Base-by-base conservation (phyloP, 2,113 vertebrate genomes). In the Scortum barcoo region DNA sequence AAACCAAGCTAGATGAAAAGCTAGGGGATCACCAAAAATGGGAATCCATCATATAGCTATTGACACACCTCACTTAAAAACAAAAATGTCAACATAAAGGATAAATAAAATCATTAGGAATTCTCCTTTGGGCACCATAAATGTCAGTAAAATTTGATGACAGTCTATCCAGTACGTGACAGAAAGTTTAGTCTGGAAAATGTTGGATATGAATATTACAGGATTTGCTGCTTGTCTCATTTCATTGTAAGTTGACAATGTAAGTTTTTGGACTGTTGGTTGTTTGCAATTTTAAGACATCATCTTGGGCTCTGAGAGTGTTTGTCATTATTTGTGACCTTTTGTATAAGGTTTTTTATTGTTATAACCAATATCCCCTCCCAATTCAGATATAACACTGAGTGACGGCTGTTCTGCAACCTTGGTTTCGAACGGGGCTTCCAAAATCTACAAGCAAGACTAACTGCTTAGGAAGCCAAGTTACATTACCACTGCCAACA, bases 131-230 rank as follows among this genome's bases (percentile, higher is more conserved):
- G 22, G 22, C 20, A 3, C 51, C 22, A 24, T 24, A 12, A 4
- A 54, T 24, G 51, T 54, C 51, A n/a, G 19, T 5, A 48, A 65
- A 20, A 44, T 17, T 65, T 38, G 19, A 40, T 62, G 30, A 20
- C 2, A 62, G 7, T 9, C n/a, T 26, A 24, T 40, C n/a, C 10
- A 16, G 28, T 46, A 33, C 33, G 4, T 50, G 17, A 22, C 28
- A 33, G 65, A 68, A 50, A 68, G 50, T 50, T 68, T 33, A 30
- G 40, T 65, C 62, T 65, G 62, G 2, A 50, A 50, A 30, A 33
- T 22, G 8, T 68, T 50, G 42, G 8, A 57, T 16, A n/a, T n/a
- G n/a, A n/a, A n/a, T n/a, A 36, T 38, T 17, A 38, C 30, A 61
- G 26, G 28, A 60, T 60, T 42, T 44, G 8, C 62, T 66, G 14